A percentile compares a stretch with the other conserved stretches of the same genome.
phyloP scores from a whole-genome alignment of 1,140 invertebrate species.

The Zaprionus nigranus region DNA sequence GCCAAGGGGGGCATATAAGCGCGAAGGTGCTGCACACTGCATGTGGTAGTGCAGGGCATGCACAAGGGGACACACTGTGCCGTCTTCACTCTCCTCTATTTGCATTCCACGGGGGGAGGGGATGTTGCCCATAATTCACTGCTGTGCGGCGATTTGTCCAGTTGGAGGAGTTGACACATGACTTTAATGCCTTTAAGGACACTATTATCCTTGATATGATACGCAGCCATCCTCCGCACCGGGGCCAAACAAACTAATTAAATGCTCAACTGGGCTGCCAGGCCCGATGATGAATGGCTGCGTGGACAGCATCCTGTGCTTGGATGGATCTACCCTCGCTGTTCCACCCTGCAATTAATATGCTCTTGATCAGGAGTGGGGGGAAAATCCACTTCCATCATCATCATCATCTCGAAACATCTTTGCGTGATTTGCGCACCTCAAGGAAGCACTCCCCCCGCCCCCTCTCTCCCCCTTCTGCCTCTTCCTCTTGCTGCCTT shows the following conservation, averaged over 20 bases:
- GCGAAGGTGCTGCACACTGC: no score
- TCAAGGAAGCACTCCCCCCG: slow-evolving; percentile 21
- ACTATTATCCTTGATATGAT: slow-evolving; percentile 35
- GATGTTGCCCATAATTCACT: slow-evolving; percentile 39
- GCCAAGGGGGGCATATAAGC: no score
- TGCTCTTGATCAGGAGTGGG: slow-evolving; percentile 44
- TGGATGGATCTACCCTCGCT: slow-evolving; percentile 24
- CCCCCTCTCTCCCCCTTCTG: neutral
- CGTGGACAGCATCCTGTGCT: slow-evolving; percentile 27
- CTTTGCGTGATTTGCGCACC: slow-evolving; percentile 74
- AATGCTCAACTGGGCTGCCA: slow-evolving; percentile 54
- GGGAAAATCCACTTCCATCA: slow-evolving; percentile 52
- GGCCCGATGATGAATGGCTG: slow-evolving; percentile 64
- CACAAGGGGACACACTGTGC: no score
- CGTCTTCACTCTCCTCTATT: neutral
- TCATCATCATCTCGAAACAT: slow-evolving; percentile 25
- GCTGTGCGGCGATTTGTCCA: slow-evolving; percentile 31
- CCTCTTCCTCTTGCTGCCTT: neutral
- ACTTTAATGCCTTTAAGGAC: slow-evolving; percentile 51
- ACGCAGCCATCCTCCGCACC: neutral
- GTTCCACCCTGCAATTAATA: slow-evolving; percentile 77
- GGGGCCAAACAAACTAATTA: slow-evolving; percentile 68
- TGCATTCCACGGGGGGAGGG: neutral
- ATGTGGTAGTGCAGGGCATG: no score
- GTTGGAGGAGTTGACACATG: slow-evolving; percentile 39